These are phyloP conservation scores for Cladopsammia gracilis DNA, from an alignment of 64 coral and sea anemone species.

Conservation along the genomic window DNA sequence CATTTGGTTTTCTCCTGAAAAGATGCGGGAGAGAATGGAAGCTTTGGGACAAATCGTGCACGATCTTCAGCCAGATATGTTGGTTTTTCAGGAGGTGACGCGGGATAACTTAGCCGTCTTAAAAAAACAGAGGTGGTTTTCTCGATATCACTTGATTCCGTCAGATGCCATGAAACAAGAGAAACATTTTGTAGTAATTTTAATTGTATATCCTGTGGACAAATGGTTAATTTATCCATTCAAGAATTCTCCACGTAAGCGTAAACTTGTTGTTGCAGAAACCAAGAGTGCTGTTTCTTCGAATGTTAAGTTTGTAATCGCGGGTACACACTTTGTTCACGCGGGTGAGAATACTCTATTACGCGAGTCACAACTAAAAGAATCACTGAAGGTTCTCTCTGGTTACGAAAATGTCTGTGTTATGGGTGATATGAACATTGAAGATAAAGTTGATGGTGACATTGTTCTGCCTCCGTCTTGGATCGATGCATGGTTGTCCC, in stretches of 20 bases:
- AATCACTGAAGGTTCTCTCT: conserved; percentile 71
- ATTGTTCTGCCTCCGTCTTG: conserved; percentile 65
- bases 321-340: conserved; percentile 79
- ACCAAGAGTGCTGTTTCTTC: not conserved
- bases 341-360: conserved; percentile 27
- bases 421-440: conserved; percentile 88
- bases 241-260: conserved; percentile 61
- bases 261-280: conserved; percentile 70
- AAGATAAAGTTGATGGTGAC: conserved; percentile 79
- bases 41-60: conserved; percentile 70
- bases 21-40: conserved; percentile 67
- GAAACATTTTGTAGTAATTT: conserved; percentile 57
- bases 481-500: conserved; percentile 73
- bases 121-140: conserved; percentile 72
- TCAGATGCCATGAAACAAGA: conserved; percentile 5
- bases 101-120: conserved; percentile 50
- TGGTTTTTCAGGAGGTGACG: conserved; percentile 85
- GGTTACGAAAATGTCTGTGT: conserved; percentile 73
- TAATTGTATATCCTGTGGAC: conserved; percentile 45
- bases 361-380: conserved; percentile 65
- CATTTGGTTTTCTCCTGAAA: conserved; percentile 72
- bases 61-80: conserved; percentile 69
- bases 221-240: conserved; percentile 68
- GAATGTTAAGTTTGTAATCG: conserved; percentile 54
- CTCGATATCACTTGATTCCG: conserved; percentile 51